These are phyloP conservation scores for Chloroceryle inda DNA, from an alignment of 2,797 vertebrate species.

Conservation along the genomic window DNA sequence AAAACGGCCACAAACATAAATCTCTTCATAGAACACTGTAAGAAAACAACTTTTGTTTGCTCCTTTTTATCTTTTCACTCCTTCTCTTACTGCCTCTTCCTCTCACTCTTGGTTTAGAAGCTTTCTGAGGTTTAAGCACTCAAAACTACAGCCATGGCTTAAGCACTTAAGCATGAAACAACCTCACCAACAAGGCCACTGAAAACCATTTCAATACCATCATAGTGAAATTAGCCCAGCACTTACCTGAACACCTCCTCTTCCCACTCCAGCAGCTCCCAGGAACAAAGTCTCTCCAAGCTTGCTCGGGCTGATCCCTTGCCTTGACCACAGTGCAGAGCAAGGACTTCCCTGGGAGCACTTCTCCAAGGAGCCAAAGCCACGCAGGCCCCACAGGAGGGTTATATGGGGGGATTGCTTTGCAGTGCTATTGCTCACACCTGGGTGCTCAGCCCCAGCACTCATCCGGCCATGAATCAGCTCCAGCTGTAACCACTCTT, in stretches of 20 bases:
- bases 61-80: neutral
- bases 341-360: rapidly evolving
- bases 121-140: neutral
- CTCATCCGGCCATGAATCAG: neutral
- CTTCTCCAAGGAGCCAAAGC: rapidly evolving
- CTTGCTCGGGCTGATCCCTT: rapidly evolving
- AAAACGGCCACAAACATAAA: neutral
- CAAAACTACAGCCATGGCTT: neutral
- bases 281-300: neutral
- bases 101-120: neutral
- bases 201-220: neutral
- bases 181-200: neutral
- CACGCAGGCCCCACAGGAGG: rapidly evolving
- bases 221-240: rapidly evolving
- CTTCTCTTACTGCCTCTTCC: neutral
- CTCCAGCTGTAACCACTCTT: neutral
- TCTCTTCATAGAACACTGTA: rapidly evolving
- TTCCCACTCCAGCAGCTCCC: rapidly evolving
- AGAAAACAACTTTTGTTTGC: neutral
- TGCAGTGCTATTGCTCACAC: neutral
- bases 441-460: neutral
- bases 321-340: rapidly evolving
- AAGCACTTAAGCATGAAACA: neutral
- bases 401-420: neutral
- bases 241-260: neutral